A percentile compares a stretch with the other conserved stretches of the same genome.
Conservation (phyloP, 2,888 invertebrate genomes). For the Chloroclystis v-ata region DNA sequence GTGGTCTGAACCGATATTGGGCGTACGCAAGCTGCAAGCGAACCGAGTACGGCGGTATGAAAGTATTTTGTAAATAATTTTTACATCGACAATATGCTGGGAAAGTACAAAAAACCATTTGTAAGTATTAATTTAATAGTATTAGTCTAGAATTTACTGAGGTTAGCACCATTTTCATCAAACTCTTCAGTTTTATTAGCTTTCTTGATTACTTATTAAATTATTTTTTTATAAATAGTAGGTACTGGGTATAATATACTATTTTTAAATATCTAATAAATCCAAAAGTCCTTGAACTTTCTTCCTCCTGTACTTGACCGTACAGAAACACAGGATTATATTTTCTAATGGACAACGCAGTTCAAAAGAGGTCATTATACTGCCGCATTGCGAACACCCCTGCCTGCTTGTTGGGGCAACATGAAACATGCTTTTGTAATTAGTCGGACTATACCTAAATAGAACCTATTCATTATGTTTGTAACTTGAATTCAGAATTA, state of each 20-base stretch:
- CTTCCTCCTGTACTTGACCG: constrained; percentile 29
- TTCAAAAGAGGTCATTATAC: constrained; percentile 41
- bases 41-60: constrained; percentile 21
- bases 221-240: too few relatives aligned
- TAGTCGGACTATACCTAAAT: neutral
- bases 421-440: constrained; percentile 3
- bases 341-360: constrained; percentile 52
- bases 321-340: constrained; percentile 52
- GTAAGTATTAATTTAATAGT: too few relatives aligned
- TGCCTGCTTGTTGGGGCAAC: neutral
- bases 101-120: too few relatives aligned
- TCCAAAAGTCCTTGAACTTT: constrained; percentile 20
- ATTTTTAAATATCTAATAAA: too few relatives aligned
- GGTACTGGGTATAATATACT: too few relatives aligned
- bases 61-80: constrained; percentile 25
- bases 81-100: too few relatives aligned
- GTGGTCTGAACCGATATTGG: constrained; percentile 29
- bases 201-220: too few relatives aligned
- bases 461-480: too few relatives aligned
- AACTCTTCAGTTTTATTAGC: too few relatives aligned
- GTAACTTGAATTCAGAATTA: too few relatives aligned
- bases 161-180: too few relatives aligned
- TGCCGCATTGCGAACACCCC: constrained; percentile 11
- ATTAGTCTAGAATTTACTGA: too few relatives aligned
- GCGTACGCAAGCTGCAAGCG: constrained; percentile 36